phyloP scores from a whole-genome alignment of 2,888 invertebrate species.

The Rapana venosa region DNA sequence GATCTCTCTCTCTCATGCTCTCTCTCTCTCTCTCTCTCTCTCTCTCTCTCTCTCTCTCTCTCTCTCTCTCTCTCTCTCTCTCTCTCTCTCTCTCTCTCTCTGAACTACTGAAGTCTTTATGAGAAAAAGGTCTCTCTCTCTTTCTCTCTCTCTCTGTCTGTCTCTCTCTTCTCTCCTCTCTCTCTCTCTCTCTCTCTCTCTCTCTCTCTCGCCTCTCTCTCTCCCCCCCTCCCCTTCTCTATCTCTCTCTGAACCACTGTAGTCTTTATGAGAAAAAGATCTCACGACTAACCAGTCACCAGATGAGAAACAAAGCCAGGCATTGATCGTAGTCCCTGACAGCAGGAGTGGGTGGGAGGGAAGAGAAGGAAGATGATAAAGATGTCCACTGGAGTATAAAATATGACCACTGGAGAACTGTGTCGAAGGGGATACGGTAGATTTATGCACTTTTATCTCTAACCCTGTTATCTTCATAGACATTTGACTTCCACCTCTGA shows the following conservation, averaged over 20 bases:
- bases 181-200: too few species aligned
- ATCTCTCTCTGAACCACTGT: background rate
- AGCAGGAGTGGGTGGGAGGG: too few species aligned
- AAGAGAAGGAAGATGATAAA: too few species aligned
- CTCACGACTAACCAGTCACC: background rate
- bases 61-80: background rate
- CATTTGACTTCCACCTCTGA: too few species aligned
- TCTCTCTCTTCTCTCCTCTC: background rate
- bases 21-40: slow-evolving; percentile 9
- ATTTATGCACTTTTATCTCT: too few species aligned
- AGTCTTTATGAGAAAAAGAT: too few species aligned
- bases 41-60: slow-evolving; percentile 4
- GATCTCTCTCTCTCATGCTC: background rate
- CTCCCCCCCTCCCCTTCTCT: background rate
- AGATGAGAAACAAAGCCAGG: too few species aligned
- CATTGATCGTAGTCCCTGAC: too few species aligned
- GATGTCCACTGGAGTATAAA: too few species aligned
- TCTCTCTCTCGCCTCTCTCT: background rate
- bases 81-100: background rate
- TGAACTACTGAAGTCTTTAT: background rate
- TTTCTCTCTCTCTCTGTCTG: background rate
- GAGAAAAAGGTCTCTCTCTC: background rate
- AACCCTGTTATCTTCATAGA: too few species aligned
- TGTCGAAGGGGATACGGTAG: too few species aligned
- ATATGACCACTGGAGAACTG: too few species aligned